Conservation (phyloP, 2,888 invertebrate genomes). For the Andrena minutula region DNA sequence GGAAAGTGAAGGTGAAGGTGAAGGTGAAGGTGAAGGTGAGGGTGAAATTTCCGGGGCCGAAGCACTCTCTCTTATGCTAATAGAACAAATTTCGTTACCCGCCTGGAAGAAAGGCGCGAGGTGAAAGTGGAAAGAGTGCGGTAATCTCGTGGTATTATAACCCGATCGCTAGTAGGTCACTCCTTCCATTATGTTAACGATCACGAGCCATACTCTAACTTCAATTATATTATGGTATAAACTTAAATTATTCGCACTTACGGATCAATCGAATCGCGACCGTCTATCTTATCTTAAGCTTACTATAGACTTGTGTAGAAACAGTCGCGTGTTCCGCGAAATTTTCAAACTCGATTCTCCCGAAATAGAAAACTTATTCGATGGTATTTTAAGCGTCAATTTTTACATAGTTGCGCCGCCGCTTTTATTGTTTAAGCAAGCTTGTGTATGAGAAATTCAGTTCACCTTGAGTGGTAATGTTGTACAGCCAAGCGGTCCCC, state of each 20-base stretch:
- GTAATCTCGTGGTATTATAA: conserved; percentile 42
- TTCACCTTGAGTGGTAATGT: conserved; percentile 67
- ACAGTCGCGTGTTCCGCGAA: no score
- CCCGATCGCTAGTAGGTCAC: conserved; percentile 38
- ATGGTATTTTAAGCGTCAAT: no score
- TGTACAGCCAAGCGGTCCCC: conserved; percentile 68
- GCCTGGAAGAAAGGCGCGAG: conserved; percentile 28
- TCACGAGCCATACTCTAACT: conserved; percentile 2
- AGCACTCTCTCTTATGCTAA: conserved; percentile 68
- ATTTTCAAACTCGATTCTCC: no score
- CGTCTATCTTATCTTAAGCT: no score
- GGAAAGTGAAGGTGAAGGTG: conserved; percentile 1
- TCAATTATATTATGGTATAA: no score
- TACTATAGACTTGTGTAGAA: neutral
- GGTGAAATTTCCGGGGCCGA: conserved; percentile 13
- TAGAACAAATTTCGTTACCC: conserved; percentile 46
- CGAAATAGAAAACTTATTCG: no score
- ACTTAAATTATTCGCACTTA: neutral
- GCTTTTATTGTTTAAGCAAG: neutral
- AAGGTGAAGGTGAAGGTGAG: neutral
- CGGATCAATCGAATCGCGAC: no score
- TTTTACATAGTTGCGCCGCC: neutral
- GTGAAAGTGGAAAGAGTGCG: conserved; percentile 63
- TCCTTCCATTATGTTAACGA: conserved; percentile 12
- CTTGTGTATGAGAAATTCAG: neutral